phyloP scores from a whole-genome alignment of 2,888 invertebrate species.

The Bellardia bayeri region DNA sequence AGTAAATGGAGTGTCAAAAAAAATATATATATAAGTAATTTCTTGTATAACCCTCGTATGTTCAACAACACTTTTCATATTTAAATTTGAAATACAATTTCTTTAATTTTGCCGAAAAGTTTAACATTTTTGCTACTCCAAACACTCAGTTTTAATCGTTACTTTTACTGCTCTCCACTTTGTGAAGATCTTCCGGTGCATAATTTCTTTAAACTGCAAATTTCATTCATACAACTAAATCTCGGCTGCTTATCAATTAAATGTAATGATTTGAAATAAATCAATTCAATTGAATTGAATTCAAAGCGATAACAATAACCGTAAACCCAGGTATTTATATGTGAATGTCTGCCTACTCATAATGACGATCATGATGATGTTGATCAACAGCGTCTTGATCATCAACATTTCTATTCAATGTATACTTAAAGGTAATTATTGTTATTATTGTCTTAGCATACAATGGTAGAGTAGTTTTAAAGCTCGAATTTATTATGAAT shows the following conservation, averaged over 20 bases:
- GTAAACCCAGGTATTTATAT: constrained; percentile 17
- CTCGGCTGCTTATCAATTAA: constrained; percentile 59
- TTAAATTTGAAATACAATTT: not conserved
- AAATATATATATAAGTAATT: not conserved
- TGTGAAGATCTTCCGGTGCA: constrained; percentile 12
- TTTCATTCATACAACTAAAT: constrained; percentile 42
- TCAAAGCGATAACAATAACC: constrained; percentile 23
- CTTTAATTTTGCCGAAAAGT: constrained; percentile 10
- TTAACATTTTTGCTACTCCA: constrained; percentile 5
- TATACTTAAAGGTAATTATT: constrained; percentile 67
- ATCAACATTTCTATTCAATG: constrained; percentile 43
- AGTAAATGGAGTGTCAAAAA: constrained; percentile 73
- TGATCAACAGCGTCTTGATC: constrained; percentile 15
- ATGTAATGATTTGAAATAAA: constrained; percentile 65
- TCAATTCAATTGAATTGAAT: constrained; percentile 41
- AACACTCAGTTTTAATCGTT: constrained; percentile 19
- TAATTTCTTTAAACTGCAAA: constrained; percentile 33
- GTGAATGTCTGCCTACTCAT: constrained; percentile 60
- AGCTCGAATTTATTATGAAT: constrained; percentile 41
- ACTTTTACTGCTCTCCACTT: not conserved
- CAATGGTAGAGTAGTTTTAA: not conserved
- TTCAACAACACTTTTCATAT: not conserved
- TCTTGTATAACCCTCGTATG: not conserved
- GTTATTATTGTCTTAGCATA: constrained; percentile 51
- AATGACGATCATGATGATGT: constrained; percentile 24